Evolutionary conservation across 2,888 invertebrate genomes (phyloP), one percentile per base, ranked within the genome.

Genomic region (Limnephilus auricula): DNA sequence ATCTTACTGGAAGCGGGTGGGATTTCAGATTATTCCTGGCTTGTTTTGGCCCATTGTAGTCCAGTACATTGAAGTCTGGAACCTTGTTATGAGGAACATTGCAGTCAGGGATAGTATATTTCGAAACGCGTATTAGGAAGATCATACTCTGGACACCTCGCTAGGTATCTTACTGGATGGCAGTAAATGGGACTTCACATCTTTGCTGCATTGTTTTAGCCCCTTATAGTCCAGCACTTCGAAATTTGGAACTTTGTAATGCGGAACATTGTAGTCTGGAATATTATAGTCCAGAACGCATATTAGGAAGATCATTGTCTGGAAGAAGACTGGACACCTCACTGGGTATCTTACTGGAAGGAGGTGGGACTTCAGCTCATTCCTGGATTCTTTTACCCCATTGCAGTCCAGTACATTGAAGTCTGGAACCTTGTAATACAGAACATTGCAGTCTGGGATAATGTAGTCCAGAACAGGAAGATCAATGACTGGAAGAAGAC

Each of bases 31-130:
- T 1, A n/a, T n/a, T n/a, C n/a, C n/a, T n/a, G n/a, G n/a, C n/a
- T n/a, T n/a, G n/a, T n/a, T 34, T 34, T 34, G 34, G 5, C 34
- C 5, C 34, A 34, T 80, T 65, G 13, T 94, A 94, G 32, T 95
- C 93, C 32, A 96, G 95, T 40, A 96, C 95, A 93, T 95, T 95
- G 94, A 95, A 96, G 93, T 97, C n/a, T n/a, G n/a, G n/a, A n/a
- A n/a, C n/a, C n/a, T n/a, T n/a, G n/a, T n/a, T n/a, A n/a, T n/a
- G n/a, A n/a, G n/a, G n/a, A n/a, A n/a, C n/a, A n/a, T n/a, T n/a
- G 45, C 12, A 45, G 45, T 45, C 45, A 13, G 45, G 79, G 30
- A 10, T 79, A 79, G 4, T 31, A 12, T 9, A 13, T 9, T 30
- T 3, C n/a, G 30, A 13, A 30, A 31, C 9, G 13, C 30, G 13